phyloP scores from a whole-genome alignment of 2,888 invertebrate genomes.

The Neelides folsomi region DNA sequence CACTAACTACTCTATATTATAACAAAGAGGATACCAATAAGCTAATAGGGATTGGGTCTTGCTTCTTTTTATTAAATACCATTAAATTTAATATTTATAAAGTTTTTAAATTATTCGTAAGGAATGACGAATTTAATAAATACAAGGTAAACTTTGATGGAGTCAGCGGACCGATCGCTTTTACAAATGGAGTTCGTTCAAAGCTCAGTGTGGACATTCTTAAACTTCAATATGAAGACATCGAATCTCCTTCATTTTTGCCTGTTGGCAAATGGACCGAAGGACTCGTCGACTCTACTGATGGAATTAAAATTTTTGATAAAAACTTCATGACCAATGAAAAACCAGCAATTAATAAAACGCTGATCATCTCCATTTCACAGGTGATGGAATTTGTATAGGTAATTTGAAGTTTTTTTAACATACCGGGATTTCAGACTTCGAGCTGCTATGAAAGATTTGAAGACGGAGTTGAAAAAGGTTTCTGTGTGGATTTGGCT shows the following conservation, averaged over 20 bases:
- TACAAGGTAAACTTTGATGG: constrained; percentile 26
- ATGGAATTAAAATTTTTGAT: constrained; percentile 24
- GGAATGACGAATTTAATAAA: background rate
- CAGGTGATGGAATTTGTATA: constrained; percentile 17
- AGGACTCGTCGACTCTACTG: constrained; percentile 15
- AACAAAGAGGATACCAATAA: too few species aligned
- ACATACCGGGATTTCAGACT: background rate
- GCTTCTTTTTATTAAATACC: too few species aligned
- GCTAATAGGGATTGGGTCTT: too few species aligned
- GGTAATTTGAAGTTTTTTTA: background rate
- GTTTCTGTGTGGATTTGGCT: constrained; percentile 26
- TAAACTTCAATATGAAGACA: constrained; percentile 20
- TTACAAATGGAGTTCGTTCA: constrained; percentile 25
- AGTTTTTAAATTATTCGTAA: background rate
- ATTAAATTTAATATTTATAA: background rate
- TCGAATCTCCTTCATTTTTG: constrained; percentile 14
- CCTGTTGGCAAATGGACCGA: constrained; percentile 28
- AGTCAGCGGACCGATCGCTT: constrained; percentile 26
- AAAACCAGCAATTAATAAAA: constrained; percentile 29
- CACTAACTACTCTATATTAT: too few species aligned
- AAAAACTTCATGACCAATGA: constrained; percentile 23
- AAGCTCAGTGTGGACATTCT: constrained; percentile 23
- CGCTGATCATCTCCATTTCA: constrained; percentile 26
- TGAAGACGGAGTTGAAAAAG: constrained; percentile 21
- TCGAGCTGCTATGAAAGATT: constrained; percentile 16